Conservation (phyloP, 2,797 vertebrate genomes). For the Fundulus diaphanus region DNA sequence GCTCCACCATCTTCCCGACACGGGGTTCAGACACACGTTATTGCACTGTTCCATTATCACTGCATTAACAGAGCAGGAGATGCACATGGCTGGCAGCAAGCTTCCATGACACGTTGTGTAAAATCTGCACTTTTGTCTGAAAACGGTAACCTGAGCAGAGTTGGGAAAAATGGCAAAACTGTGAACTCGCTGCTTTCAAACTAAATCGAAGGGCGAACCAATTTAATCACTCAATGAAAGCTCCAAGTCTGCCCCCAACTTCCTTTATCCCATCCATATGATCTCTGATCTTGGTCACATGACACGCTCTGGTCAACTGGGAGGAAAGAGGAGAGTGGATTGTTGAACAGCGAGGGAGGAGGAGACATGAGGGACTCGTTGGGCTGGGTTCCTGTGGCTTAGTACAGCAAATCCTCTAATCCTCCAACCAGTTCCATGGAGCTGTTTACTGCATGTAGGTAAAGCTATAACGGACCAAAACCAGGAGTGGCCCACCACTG, state of each 20-base stretch:
- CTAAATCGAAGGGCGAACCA: neutral
- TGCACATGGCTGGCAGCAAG: constrained; percentile 9
- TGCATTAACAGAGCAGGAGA: constrained; percentile 3
- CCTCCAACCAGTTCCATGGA: constrained; percentile 62
- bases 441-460: constrained; percentile 69
- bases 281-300: constrained; percentile 41
- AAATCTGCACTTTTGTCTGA: constrained; percentile 32
- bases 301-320: neutral
- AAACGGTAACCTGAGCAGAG: constrained; percentile 2
- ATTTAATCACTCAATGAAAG: constrained; percentile 42
- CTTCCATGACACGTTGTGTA: constrained; percentile 21
- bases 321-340: constrained; percentile 28
- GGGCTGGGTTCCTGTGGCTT: constrained; percentile 73
- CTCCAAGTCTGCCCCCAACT: constrained; percentile 6
- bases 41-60: constrained; percentile 52
- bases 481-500: constrained; percentile 14
- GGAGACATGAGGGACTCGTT: constrained; percentile 60
- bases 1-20: constrained; percentile 38
- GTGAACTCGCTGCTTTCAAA: constrained; percentile 25
- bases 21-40: constrained; percentile 45
- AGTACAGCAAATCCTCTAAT: constrained; percentile 83
- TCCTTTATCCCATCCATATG: constrained; percentile 31
- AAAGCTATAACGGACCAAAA: constrained; percentile 56
- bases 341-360: constrained; percentile 40
- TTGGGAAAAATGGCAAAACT: neutral